Base-by-base conservation (phyloP, 2,797 vertebrate species). In the Babyrousa celebensis region DNA sequence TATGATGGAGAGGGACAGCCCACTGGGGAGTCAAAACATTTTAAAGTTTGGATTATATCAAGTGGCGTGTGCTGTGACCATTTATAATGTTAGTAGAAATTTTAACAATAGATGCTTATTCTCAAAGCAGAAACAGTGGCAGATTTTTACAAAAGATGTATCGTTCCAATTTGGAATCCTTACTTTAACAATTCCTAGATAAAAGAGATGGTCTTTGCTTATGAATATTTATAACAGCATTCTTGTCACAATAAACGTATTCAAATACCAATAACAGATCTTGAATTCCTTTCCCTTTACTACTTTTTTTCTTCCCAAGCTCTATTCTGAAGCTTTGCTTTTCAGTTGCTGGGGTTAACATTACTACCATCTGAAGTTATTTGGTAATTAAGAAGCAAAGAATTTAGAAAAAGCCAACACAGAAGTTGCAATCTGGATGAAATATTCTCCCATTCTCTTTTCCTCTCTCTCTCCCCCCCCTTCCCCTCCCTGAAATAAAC, bases 211-310 rank as follows among this genome's bases (percentile, higher is more conserved):
- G 90, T 96, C 95, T 97, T 97, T 98, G 96, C 96, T 98, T 97
- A 95, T 98, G 97, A 96, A 83, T 97, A 97, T 97, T 98, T 97
- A 97, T 85, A 87, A 95, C 82, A 97, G 79, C 96, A 68, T 96
- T 98, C 97, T 94, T 98, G 97, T 98, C 96, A 97, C 88, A 98
- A 98, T 96, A 98, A 98, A 98, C 23, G 8, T 97, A 94, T 94
- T 97, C 96, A 97, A 93, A 96, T 97, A 96, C 70, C 79, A 84
- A 88, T 97, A 91, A 75, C 87, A 96, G 95, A 89, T 70, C 95
- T 96, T 96, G 71, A 98, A 97, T 96, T 98, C 93, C 89, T 98
- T 97, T 98, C 92, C 97, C 95, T 98, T 98, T 97, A 16, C 70
- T 95, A 63, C 14, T 78, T 95, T 93, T 93, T 95, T 71, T 79